Evolutionary conservation across 2,113 vertebrate species (phyloP).

Genomic region (Nothoprocta pentlandii): DNA sequence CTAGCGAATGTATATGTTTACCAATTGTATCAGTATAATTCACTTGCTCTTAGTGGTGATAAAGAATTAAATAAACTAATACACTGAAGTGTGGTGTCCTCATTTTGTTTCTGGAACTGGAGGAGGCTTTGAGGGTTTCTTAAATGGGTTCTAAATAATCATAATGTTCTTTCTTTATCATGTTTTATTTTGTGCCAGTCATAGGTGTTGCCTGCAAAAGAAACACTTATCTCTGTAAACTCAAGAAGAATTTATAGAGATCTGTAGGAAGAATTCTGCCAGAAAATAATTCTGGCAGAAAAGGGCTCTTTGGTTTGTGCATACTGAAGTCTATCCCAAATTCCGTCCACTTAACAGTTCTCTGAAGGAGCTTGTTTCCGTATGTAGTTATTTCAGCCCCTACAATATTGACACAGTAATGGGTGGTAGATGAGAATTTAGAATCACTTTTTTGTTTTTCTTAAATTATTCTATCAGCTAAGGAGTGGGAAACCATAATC

Average conservation of each 20-base stretch:
- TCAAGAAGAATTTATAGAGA: neutral
- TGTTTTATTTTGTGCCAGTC: neutral
- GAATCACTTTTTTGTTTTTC: neutral
- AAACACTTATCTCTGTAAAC: neutral
- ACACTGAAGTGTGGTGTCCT: neutral
- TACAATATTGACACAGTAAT: neutral
- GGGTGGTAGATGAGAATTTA: neutral
- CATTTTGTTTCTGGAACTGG: slow-evolving; percentile 1
- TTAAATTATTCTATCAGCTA: neutral
- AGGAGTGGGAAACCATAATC: neutral
- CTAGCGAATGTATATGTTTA: slow-evolving; percentile 37
- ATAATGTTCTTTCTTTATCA: neutral
- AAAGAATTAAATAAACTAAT: slow-evolving; percentile 67
- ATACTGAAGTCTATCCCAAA: neutral
- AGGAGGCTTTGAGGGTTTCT: neutral
- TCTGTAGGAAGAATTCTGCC: neutral
- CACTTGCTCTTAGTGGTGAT: slow-evolving; percentile 58
- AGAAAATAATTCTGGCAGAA: neutral
- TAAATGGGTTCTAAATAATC: neutral
- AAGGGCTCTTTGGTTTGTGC: neutral
- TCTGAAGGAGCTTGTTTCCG: neutral
- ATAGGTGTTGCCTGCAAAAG: neutral
- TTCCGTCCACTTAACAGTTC: neutral
- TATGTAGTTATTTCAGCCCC: neutral
- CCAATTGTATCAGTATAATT: slow-evolving; percentile 42